phyloP scores from a whole-genome alignment of 2,797 vertebrate species.

The Sebastes minor region DNA sequence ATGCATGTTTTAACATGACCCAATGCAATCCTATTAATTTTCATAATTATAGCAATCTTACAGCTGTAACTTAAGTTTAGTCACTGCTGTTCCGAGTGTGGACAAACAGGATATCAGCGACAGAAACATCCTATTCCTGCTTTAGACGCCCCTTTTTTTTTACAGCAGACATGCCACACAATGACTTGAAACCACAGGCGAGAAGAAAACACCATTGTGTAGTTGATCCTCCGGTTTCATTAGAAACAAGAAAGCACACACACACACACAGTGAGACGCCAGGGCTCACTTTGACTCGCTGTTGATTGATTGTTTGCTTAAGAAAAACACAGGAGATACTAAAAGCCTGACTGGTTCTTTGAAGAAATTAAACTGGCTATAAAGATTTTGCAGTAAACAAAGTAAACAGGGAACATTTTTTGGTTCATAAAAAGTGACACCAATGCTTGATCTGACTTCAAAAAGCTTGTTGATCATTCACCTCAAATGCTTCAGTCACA shows the following conservation, averaged over 20 bases:
- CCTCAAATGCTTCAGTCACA: background rate
- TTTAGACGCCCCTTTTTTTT: background rate
- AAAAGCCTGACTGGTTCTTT: background rate
- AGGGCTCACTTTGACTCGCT: background rate
- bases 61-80: conserved; percentile 2
- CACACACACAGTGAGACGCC: conserved; percentile 8
- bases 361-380: background rate
- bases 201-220: conserved; percentile 72
- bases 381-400: background rate
- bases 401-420: background rate
- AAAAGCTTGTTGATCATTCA: background rate
- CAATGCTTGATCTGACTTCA: background rate
- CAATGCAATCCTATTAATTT: background rate
- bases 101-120: conserved; percentile 64
- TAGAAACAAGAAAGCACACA: conserved; percentile 39
- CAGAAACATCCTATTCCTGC: conserved; percentile 70
- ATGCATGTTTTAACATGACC: conserved; percentile 24
- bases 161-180: conserved; percentile 34
- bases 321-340: conserved; percentile 7
- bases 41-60: background rate
- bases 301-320: conserved; percentile 38
- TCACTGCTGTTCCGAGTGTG: background rate
- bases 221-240: conserved; percentile 53
- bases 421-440: background rate
- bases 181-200: conserved; percentile 60